Conservation (phyloP, 2,113 vertebrate genomes). For the Raja brachyura region DNA sequence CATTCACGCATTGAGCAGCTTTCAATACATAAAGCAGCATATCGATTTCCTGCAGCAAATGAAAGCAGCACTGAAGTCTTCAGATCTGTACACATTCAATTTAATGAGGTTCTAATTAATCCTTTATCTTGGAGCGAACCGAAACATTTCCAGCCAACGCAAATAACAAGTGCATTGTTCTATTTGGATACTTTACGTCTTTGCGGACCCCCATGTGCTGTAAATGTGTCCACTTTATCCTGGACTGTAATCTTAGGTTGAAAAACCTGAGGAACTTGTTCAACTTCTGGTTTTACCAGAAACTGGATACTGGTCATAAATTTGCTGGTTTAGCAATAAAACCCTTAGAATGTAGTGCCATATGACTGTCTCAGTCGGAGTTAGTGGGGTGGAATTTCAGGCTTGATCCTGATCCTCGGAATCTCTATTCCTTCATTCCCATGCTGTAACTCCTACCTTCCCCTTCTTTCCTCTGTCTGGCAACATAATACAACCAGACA, state of each 20-base stretch:
- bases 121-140: constrained; percentile 20
- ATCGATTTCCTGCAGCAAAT: constrained; percentile 31
- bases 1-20: constrained; percentile 32
- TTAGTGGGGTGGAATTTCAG: not conserved
- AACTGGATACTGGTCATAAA: not conserved
- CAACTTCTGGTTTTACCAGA: constrained; percentile 3
- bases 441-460: not conserved
- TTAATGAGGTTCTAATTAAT: constrained; percentile 34
- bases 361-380: not conserved
- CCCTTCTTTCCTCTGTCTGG: not conserved
- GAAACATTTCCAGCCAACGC: constrained; percentile 27
- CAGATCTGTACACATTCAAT: constrained; percentile 30
- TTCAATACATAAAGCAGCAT: constrained; percentile 31
- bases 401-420: not conserved
- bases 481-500: not conserved
- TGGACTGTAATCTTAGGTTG: not conserved
- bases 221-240: constrained; percentile 8
- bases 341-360: not conserved
- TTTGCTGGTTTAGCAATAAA: not conserved
- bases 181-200: constrained; percentile 9
- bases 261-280: not conserved
- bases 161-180: constrained; percentile 32
- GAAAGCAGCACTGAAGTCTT: constrained; percentile 17
- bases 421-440: not conserved
- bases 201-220: not conserved